A percentile compares a stretch with the other conserved stretches of the same genome.
Evolutionary conservation across 2,113 vertebrate species (phyloP).

Genomic region (Oreochromis tanganicae): DNA sequence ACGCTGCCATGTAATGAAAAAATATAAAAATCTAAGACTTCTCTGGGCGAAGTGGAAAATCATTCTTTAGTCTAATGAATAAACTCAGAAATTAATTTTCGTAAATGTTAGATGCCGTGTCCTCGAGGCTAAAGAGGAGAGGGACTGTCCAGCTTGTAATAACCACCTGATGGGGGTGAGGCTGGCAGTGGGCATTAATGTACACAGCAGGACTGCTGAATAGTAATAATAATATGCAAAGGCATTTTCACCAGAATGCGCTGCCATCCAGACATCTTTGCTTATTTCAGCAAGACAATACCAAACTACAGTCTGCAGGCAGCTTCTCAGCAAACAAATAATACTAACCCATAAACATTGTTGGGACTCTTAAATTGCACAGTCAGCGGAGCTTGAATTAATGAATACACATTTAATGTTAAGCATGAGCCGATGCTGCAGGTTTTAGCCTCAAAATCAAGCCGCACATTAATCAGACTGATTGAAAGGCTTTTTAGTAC

Average conservation of each 20-base stretch:
- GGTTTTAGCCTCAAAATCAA: not conserved
- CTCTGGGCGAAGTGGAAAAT: not conserved
- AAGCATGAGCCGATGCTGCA: not conserved
- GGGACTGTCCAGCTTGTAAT: not conserved
- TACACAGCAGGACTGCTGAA: not conserved
- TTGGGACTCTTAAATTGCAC: not conserved
- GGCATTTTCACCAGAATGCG: not conserved
- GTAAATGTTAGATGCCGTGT: not conserved
- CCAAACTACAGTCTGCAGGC: not conserved
- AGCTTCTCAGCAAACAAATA: not conserved
- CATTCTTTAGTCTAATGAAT: not conserved
- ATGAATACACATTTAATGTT: not conserved
- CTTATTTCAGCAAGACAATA: not conserved
- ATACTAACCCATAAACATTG: not conserved
- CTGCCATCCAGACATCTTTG: not conserved
- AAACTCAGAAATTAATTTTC: not conserved
- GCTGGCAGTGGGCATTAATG: not conserved
- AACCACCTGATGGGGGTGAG: not conserved
- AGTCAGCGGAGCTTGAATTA: fast-evolving
- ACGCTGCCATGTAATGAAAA: not conserved
- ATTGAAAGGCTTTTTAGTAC: not conserved
- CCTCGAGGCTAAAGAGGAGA: not conserved
- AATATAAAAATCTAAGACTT: not conserved
- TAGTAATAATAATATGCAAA: not conserved
- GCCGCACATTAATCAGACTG: not conserved